Percentiles rank a stretch among this genome's conserved stretches.
These are phyloP conservation scores for Arrhopalites spinosus DNA, from an alignment of 2,888 invertebrate species.

Conservation along the genomic window DNA sequence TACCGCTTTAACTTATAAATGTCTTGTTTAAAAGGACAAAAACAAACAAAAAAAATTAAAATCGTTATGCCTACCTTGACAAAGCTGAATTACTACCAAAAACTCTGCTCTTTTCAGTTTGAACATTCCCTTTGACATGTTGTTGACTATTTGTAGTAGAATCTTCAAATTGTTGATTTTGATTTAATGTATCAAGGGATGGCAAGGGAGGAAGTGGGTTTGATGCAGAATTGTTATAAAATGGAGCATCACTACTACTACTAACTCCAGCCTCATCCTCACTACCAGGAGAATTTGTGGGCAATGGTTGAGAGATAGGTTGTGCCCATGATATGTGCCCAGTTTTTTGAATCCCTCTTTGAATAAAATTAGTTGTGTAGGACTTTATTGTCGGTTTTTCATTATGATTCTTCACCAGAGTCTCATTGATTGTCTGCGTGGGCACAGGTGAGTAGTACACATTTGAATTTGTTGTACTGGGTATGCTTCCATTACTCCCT, in stretches of 20 bases:
- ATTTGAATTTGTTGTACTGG: conserved; percentile 46
- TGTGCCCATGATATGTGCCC: conserved; percentile 53
- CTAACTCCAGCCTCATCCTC: conserved; percentile 40
- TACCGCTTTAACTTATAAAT: no score
- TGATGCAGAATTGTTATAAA: conserved; percentile 40
- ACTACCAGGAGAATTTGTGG: conserved; percentile 41
- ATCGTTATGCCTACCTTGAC: conserved; percentile 2
- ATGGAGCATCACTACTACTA: conserved; percentile 46
- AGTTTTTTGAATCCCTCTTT: no score
- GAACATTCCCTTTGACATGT: neutral
- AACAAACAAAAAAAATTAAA: no score
- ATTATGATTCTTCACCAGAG: conserved; percentile 35
- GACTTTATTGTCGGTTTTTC: conserved; percentile 39
- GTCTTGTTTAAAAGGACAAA: no score
- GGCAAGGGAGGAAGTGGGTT: conserved; percentile 28
- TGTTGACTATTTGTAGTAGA: neutral
- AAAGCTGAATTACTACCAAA: conserved; percentile 45
- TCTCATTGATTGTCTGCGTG: conserved; percentile 37
- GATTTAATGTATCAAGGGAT: conserved; percentile 40
- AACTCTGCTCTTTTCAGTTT: conserved; percentile 10
- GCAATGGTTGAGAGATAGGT: conserved; percentile 51
- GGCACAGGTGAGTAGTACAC: conserved; percentile 51
- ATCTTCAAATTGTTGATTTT: conserved; percentile 35
- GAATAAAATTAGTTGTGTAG: conserved; percentile 43
- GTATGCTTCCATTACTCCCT: conserved; percentile 38